Percentiles rank a stretch among this genome's conserved stretches.
phyloP scores from a whole-genome alignment of 2,113 vertebrate species.

The Gallinago undulata region DNA sequence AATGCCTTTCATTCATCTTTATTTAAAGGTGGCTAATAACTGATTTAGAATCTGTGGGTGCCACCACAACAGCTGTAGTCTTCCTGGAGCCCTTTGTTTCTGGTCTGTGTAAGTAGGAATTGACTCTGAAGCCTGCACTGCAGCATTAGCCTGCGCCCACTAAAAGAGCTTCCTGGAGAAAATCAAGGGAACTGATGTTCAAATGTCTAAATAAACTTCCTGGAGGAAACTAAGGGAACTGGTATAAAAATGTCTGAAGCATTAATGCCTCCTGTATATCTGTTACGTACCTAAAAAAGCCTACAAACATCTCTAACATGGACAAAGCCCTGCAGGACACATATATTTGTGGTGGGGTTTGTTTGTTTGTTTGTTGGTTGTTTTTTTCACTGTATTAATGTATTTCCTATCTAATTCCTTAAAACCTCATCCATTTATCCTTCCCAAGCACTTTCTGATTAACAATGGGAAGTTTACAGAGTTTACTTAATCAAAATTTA shows the following conservation, averaged over 20 bases:
- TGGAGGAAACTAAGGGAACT: background rate
- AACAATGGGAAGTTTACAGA: background rate
- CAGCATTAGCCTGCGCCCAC: background rate
- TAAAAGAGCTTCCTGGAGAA: background rate
- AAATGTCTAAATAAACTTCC: background rate
- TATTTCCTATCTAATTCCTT: background rate
- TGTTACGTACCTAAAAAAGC: background rate
- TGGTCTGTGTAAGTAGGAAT: background rate
- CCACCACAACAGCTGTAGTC: background rate
- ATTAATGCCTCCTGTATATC: background rate
- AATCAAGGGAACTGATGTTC: background rate
- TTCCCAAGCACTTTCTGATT: background rate
- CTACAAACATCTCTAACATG: background rate
- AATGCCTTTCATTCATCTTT: background rate
- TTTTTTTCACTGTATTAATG: background rate
- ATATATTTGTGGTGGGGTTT: too few species aligned
- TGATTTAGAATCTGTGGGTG: accelerated
- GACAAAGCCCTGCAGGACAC: background rate
- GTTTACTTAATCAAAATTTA: background rate
- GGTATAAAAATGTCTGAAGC: background rate
- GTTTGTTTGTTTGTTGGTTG: too few species aligned
- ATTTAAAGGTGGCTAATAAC: background rate
- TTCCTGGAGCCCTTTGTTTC: background rate
- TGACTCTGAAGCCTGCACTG: background rate
- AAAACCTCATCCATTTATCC: background rate